Percentiles rank a stretch among this genome's conserved stretches.
Evolutionary conservation across 2,113 vertebrate genomes (phyloP).

Genomic region (Fregata magnificens): DNA sequence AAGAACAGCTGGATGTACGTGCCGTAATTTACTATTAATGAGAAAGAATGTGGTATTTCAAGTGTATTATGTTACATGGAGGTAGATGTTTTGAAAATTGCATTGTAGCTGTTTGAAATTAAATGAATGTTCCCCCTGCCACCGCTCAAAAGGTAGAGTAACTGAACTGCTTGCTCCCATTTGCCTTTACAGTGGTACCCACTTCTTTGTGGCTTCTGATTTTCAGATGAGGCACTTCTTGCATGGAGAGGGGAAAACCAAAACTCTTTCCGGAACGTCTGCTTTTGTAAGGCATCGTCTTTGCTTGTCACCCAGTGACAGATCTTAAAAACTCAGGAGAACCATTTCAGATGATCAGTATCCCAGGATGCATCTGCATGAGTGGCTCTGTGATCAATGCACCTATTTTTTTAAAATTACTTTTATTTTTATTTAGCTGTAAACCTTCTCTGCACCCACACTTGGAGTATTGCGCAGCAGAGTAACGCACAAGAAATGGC

Average conservation of each 20-base stretch:
- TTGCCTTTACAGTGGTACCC: neutral
- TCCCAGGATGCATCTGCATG: neutral
- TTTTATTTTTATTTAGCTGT: neutral
- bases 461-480: neutral
- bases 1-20: neutral
- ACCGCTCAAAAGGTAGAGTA: neutral
- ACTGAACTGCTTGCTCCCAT: neutral
- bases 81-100: neutral
- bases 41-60: neutral
- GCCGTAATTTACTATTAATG: neutral
- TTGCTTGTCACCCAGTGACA: neutral
- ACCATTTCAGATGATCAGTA: neutral
- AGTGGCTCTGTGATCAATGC: neutral
- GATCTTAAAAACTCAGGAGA: neutral
- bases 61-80: neutral
- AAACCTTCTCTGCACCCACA: neutral
- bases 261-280: neutral
- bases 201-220: neutral
- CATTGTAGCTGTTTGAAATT: neutral
- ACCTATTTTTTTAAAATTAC: neutral
- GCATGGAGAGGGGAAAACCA: neutral
- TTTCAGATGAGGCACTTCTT: neutral
- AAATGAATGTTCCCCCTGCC: neutral
- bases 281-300: neutral
- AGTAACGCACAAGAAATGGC: neutral